Base-by-base conservation (phyloP, 2,797 vertebrate species). In the Scyliorhinus canicula region DNA sequence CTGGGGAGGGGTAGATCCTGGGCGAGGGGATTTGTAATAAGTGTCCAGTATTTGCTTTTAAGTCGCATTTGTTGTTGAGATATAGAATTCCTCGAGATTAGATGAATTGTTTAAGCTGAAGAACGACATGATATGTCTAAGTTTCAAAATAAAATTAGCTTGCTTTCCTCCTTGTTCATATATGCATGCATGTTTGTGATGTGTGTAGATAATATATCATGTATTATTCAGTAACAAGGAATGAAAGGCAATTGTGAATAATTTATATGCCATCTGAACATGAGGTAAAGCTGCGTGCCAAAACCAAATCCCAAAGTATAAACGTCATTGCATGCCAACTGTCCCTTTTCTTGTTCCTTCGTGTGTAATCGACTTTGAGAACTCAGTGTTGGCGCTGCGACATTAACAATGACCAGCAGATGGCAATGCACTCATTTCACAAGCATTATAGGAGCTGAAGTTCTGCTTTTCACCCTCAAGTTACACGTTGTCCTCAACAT, bases 351-450 rank as follows among this genome's bases (percentile, higher is more conserved):
- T 82, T 82, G 19, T 47, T 82, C 77, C 40, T 82, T 47, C 19
- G 26, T 8, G 7, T 47, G 21, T 44, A 26, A 47, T 24, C 2
- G 7, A 31, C 16, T 50, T 31, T 93, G 44, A 91, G 60, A 21
- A 91, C 21, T 65, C 31, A 44, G 11, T 40, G 57, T 91, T 90
- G 40, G 7, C 86, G 40, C n/a, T n/a, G 35, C 47, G 24, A 50
- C 50, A n/a, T 52, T 52, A 90, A 55, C 86, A 35, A 55, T n/a
- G 52, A 35, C 93, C 93, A 94, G 44, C 93, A 94, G 93, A 52
- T 94, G 93, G 93, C 69, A 74, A 4, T 94, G 67, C 50, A 0
- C 67, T 94, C 67, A 94, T 94, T 71, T 67, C 60, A 90, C n/a
- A 5, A 0, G 16, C n/a, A 60, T 24, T 3, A 40, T 79, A 40